A percentile compares a stretch with the other conserved stretches of the same genome.
phyloP scores from a whole-genome alignment of 1,140 invertebrate species.

The Conus betulinus region DNA sequence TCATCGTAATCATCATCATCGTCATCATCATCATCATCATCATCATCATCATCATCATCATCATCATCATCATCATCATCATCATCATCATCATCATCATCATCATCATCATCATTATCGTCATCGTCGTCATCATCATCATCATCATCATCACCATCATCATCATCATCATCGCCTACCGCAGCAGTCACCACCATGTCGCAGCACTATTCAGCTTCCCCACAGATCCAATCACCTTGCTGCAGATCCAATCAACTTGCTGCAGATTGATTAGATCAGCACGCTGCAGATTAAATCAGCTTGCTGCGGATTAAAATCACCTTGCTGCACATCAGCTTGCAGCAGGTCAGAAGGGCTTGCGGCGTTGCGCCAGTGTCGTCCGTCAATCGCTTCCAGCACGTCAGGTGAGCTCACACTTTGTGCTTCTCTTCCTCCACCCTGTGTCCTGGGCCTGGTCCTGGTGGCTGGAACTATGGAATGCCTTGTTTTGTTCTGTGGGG shows the following conservation, averaged over 20 bases:
- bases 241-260: background rate
- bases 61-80: conserved; percentile 27
- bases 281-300: background rate
- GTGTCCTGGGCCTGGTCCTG: no score
- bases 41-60: conserved; percentile 31
- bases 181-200: no score
- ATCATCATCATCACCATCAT: no score
- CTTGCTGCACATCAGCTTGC: background rate
- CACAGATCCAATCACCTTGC: background rate
- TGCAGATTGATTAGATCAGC: background rate
- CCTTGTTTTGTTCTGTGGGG: no score
- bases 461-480: no score
- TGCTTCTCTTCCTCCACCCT: no score
- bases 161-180: no score
- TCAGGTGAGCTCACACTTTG: background rate
- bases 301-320: background rate
- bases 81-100: conserved; percentile 19
- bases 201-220: background rate
- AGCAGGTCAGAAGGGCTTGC: background rate
- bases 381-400: background rate
- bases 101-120: background rate
- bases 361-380: background rate
- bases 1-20: conserved; percentile 17
- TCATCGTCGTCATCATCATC: background rate
- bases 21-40: conserved; percentile 35